Percentiles rank a stretch among this genome's conserved stretches.
These are phyloP conservation scores for Chionis minor DNA, from an alignment of 2,113 vertebrate genomes.

Conservation along the genomic window DNA sequence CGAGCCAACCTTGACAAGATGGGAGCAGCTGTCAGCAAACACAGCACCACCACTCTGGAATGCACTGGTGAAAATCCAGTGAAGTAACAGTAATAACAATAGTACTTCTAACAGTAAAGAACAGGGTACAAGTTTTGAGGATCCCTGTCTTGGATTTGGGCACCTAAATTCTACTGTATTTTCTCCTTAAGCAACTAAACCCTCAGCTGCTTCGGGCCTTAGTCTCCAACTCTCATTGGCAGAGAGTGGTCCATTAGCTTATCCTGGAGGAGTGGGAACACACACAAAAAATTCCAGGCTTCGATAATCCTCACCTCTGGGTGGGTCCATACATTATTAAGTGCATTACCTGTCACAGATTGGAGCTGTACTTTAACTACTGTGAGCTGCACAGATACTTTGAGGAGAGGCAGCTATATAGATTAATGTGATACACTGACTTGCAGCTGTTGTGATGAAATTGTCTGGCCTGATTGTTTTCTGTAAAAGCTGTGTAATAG, in stretches of 20 bases:
- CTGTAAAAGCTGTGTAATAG: neutral
- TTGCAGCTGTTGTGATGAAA: neutral
- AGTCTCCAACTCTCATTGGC: accelerated
- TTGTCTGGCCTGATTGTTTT: neutral
- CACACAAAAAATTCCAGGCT: neutral
- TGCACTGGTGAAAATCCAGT: neutral
- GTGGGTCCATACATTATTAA: neutral
- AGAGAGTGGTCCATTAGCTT: neutral
- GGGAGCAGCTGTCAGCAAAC: neutral
- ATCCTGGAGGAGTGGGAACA: neutral
- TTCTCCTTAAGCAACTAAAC: neutral
- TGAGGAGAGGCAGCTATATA: neutral
- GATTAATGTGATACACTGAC: neutral
- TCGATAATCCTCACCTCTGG: neutral
- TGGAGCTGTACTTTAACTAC: neutral
- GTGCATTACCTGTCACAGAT: neutral
- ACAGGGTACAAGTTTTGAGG: neutral
- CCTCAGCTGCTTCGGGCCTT: neutral
- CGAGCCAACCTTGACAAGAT: neutral
- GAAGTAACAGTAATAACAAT: neutral
- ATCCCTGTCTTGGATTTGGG: neutral
- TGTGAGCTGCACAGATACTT: neutral
- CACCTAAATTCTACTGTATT: neutral
- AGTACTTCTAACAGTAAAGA: neutral
- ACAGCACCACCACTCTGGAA: neutral